A percentile compares a stretch with the other conserved stretches of the same genome.
phyloP scores from a whole-genome alignment of 1,140 invertebrate species.

The Contarinia nasturtii region DNA sequence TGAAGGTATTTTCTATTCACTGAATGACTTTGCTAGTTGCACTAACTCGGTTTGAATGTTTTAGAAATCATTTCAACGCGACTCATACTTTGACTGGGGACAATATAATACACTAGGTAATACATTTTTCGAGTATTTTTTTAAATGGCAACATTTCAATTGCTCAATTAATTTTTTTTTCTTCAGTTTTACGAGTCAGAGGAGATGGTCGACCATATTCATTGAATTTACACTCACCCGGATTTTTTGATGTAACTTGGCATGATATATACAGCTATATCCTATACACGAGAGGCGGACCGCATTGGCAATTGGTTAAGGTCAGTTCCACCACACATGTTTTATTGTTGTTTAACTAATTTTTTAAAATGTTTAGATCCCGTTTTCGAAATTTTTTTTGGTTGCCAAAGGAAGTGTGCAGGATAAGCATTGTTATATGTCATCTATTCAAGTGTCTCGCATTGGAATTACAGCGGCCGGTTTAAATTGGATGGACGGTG shows the following conservation, averaged over 20 bases:
- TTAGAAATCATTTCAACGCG: slow-evolving; percentile 68
- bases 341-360: slow-evolving; percentile 11
- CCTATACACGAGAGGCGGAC: slow-evolving; percentile 81
- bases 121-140: not conserved
- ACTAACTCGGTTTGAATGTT: slow-evolving; percentile 10
- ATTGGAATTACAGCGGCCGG: slow-evolving; percentile 71
- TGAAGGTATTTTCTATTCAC: slow-evolving; percentile 27
- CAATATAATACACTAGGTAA: slow-evolving; percentile 48
- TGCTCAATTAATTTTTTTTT: slow-evolving; percentile 21
- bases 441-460: slow-evolving; percentile 35
- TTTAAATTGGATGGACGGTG: slow-evolving; percentile 43
- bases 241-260: slow-evolving; percentile 60
- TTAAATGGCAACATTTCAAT: not conserved
- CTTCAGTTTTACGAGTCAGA: slow-evolving; percentile 58
- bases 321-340: slow-evolving; percentile 60
- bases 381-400: slow-evolving; percentile 86
- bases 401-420: slow-evolving; percentile 69
- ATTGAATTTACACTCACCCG: slow-evolving; percentile 50
- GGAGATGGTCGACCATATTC: slow-evolving; percentile 82
- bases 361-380: slow-evolving; percentile 44
- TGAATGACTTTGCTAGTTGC: not conserved
- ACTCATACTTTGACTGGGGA: slow-evolving; percentile 47
- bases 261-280: slow-evolving; percentile 68
- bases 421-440: slow-evolving; percentile 50
- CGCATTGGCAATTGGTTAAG: slow-evolving; percentile 85